Base-by-base conservation (phyloP, 2,113 vertebrate genomes). In the Rhabdornis inornatus region DNA sequence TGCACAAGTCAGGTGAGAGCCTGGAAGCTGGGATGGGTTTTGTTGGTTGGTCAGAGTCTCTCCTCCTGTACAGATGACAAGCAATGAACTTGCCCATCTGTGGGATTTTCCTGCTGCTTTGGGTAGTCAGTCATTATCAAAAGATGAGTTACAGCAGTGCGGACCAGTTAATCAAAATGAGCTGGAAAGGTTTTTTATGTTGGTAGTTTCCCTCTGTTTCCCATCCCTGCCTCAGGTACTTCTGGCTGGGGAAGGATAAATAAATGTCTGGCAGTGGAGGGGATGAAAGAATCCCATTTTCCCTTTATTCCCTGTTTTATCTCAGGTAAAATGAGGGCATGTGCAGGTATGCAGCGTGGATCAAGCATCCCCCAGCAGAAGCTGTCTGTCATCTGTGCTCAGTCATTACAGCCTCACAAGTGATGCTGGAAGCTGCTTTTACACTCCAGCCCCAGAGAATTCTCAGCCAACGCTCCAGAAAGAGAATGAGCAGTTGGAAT, bases 1-100 rank as follows among this genome's bases (percentile, higher is more conserved):
- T 99, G 95, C 99, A 99, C 97, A 99, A 99, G 97, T 99, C 99
- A 98, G 99, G 99, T 99, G 96, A 96, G 92, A 78, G n/a, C 52
- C 63, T 56, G 83, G 83, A 50, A 63, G 87, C 28, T 35, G 40
- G 35, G 3, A 3, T 13, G 52, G 27, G 50, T 37, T 80, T 71
- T 76, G n/a, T 66, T 5, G 1, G 14, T 21, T 18, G 39, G 23
- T 59, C 4, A 5, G 63, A 39, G 64, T 13, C 45, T 90, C 49
- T 84, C 16, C 59, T 94, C 57, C 35, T n/a, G n/a, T 31, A 9
- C 0, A 59, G n/a, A 23, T 56, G 70, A 31, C 17, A 55, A 69
- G 40, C n/a, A 77, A 0, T 66, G 45, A 66, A 66, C 69, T 44
- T 66, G n/a, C 55, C 56, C 9, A 4, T 89, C 63, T 75, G 35